These are phyloP conservation scores for Cyclina sinensis DNA, from an alignment of 1,140 invertebrate genomes.

Conservation along the genomic window DNA sequence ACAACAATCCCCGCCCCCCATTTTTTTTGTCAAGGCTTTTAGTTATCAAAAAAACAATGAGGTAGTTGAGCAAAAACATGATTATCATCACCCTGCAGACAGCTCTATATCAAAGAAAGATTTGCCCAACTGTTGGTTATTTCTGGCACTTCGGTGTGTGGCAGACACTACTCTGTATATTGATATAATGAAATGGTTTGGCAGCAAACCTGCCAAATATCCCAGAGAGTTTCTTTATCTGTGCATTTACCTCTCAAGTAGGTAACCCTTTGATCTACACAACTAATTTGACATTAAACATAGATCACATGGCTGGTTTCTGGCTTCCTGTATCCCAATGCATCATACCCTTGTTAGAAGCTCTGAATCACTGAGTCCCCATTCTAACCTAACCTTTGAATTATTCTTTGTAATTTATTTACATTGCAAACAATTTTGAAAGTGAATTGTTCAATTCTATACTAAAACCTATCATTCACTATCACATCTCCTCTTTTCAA, in stretches of 20 bases:
- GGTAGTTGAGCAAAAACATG: neutral
- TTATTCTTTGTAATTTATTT: too few species aligned
- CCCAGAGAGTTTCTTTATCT: conserved; percentile 6
- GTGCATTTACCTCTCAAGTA: neutral
- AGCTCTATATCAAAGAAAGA: neutral
- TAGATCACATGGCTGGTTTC: neutral
- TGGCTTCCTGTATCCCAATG: neutral
- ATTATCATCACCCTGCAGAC: neutral
- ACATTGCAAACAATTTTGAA: too few species aligned
- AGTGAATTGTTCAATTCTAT: too few species aligned
- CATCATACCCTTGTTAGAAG: conserved; percentile 10
- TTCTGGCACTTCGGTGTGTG: neutral
- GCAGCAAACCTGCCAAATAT: conserved; percentile 3
- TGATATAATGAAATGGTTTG: conserved; percentile 46
- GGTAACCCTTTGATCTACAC: conserved; percentile 3
- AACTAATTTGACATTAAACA: conserved; percentile 37
- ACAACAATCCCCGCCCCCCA: neutral
- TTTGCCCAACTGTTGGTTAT: neutral
- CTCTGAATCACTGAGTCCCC: too few species aligned
- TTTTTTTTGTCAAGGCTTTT: neutral
- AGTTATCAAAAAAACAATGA: neutral
- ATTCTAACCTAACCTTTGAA: too few species aligned
- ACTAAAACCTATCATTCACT: too few species aligned
- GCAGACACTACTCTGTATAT: neutral
- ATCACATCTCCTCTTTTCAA: too few species aligned